Evolutionary conservation across 1,140 invertebrate genomes (phyloP).

Genomic region (Dufourea novaeangliae): DNA sequence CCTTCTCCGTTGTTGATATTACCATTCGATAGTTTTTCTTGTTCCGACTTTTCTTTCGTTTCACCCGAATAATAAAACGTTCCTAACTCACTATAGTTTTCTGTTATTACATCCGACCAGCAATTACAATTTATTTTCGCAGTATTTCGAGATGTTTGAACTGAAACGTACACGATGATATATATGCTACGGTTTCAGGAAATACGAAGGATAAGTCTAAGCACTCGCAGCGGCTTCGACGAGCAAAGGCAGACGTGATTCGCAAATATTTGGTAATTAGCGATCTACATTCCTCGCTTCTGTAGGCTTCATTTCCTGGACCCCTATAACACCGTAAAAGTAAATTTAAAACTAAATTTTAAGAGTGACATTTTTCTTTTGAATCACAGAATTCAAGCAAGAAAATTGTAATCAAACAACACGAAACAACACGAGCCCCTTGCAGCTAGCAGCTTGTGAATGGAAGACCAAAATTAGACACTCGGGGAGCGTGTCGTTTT

Average conservation of each 20-base stretch:
- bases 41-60: no score
- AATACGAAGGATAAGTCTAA: neutral
- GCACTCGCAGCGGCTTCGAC: neutral
- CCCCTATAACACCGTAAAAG: no score
- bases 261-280: conserved; percentile 61
- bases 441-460: neutral
- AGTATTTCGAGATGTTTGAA: neutral
- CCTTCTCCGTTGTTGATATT: no score
- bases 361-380: no score
- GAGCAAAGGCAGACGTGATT: conserved; percentile 15
- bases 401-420: neutral
- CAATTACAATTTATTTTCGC: neutral
- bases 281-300: conserved; percentile 44
- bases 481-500: neutral
- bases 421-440: neutral
- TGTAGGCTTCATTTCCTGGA: no score
- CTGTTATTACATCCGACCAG: no score
- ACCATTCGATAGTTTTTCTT: no score
- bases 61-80: no score
- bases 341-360: no score
- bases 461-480: neutral
- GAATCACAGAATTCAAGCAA: neutral
- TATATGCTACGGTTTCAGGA: neutral
- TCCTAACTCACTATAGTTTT: no score
- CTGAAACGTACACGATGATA: neutral